Conservation (phyloP, 2,113 vertebrate genomes). For the Athene noctua region DNA sequence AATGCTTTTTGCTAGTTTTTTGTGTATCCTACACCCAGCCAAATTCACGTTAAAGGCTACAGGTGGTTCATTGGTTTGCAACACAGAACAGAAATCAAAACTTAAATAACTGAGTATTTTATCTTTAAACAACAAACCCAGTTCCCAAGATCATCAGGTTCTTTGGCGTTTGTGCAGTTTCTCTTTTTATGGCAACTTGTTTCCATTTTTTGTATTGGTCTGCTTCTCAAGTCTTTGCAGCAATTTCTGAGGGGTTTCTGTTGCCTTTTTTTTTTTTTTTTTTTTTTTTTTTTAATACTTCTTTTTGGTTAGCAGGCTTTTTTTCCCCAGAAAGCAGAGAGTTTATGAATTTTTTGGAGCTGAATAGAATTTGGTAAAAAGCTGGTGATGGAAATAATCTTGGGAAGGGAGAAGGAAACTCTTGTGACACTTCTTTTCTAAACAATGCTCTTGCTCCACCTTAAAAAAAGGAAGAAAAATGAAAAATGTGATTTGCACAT, state of each 20-base stretch:
- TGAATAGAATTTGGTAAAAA: not conserved
- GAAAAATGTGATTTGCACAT: constrained; percentile 9
- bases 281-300: not conserved
- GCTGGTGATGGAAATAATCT: not conserved
- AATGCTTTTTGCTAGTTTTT: not conserved
- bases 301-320: not conserved
- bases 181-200: not conserved
- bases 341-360: not conserved
- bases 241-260: not conserved
- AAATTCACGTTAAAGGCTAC: not conserved
- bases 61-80: not conserved
- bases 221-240: not conserved
- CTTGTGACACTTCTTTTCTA: not conserved
- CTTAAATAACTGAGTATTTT: not conserved
- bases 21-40: not conserved
- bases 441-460: not conserved
- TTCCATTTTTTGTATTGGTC: not conserved
- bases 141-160: not conserved
- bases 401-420: not conserved
- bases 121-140: not conserved
- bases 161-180: not conserved
- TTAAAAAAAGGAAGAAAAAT: not conserved
- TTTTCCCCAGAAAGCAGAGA: not conserved
- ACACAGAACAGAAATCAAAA: not conserved
- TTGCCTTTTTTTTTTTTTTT: not conserved